phyloP scores from a whole-genome alignment of 2,888 invertebrate species.

The Catocala fraxini region DNA sequence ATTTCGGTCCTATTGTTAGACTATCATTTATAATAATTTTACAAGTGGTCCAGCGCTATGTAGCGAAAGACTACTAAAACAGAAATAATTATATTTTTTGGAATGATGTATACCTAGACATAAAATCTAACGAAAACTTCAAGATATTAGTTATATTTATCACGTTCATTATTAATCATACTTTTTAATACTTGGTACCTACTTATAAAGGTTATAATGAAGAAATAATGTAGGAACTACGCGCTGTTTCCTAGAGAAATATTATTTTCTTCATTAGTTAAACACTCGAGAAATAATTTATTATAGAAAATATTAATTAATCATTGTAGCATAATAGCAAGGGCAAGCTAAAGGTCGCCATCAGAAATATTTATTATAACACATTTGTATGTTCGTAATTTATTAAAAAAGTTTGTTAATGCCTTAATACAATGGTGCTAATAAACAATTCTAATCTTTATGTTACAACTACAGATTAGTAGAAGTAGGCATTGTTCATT shows the following conservation, averaged over 20 bases:
- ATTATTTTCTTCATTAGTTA: constrained; percentile 10
- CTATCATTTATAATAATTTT: no score
- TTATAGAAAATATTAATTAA: constrained; percentile 37
- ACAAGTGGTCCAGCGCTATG: no score
- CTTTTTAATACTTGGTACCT: neutral
- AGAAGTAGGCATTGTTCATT: neutral
- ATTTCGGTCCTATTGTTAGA: no score
- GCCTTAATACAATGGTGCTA: constrained; percentile 8
- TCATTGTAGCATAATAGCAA: constrained; percentile 27
- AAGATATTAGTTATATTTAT: neutral
- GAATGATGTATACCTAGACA: no score
- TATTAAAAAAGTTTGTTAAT: constrained; percentile 8
- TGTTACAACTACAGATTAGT: constrained; percentile 17
- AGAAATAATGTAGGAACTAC: neutral
- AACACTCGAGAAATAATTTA: constrained; percentile 8
- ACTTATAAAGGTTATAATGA: neutral
- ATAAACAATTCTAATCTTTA: constrained; percentile 33
- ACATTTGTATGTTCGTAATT: neutral
- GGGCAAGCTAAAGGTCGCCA: constrained; percentile 33
- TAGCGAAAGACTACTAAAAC: no score
- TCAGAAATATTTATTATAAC: constrained; percentile 4
- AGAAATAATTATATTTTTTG: no score
- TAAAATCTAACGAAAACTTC: no score
- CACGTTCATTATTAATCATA: neutral
- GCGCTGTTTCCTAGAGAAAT: constrained; percentile 1